Evolutionary conservation across 2,797 vertebrate species (phyloP).

Genomic region (Podarcis lilfordi): DNA sequence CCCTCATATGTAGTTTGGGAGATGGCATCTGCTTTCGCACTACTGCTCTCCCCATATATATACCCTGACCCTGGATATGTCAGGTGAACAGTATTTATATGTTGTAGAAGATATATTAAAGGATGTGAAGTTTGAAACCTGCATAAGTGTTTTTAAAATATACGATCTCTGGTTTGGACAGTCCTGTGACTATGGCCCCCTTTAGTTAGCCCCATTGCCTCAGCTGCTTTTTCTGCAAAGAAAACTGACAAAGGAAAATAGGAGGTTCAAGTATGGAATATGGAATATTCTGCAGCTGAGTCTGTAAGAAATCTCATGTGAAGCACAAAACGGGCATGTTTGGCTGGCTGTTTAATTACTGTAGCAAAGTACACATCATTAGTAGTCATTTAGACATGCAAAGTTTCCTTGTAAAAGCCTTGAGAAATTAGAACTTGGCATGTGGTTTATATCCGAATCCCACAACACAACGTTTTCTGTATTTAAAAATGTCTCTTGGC

Average conservation of each 20-base stretch:
- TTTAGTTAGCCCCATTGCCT: no score
- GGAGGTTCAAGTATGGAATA: neutral
- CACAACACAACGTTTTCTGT: slow-evolving; percentile 20
- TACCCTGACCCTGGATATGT: neutral
- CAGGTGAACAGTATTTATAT: neutral
- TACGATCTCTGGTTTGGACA: no score
- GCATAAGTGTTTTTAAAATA: no score
- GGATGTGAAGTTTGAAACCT: no score
- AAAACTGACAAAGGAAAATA: neutral
- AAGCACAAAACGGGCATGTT: neutral
- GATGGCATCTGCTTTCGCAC: no score
- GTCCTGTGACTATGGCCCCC: no score
- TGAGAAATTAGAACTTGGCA: slow-evolving; percentile 44
- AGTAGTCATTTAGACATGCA: slow-evolving; percentile 51
- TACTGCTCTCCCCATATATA: no score
- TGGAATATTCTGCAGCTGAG: neutral
- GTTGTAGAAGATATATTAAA: neutral
- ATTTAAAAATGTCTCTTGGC: slow-evolving; percentile 38
- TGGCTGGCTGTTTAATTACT: neutral
- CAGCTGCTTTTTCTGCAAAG: neutral
- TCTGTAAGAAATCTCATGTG: neutral
- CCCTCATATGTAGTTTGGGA: no score
- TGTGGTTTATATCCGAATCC: slow-evolving; percentile 36
- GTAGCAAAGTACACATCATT: neutral
- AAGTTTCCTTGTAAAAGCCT: slow-evolving; percentile 46